Base-by-base conservation (phyloP, 2,113 vertebrate genomes). In the Cinclus mexicanus region DNA sequence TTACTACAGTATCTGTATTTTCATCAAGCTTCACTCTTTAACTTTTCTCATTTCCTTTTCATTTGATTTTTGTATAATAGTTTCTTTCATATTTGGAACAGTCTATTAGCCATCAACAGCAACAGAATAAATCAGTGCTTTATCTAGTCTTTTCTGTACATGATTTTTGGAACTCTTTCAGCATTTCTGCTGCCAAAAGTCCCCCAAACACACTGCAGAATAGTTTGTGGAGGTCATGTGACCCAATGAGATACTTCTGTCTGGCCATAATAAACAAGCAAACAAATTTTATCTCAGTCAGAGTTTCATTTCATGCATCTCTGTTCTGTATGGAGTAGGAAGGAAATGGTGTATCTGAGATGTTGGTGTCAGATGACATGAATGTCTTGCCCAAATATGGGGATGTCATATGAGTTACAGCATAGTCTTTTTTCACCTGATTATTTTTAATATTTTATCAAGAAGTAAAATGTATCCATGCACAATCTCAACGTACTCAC, bases 41-140 rank as follows among this genome's bases (percentile, higher is more conserved):
- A 75, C 31, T 90, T 69, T 93, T 84, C 64, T 81, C 28, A 90
- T 96, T 97, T 93, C 37, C 44, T 63, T 71, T 46, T 49, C 7
- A 61, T 72, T 72, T 90, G 28, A n/a, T 70, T 89, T 94, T 90
- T 93, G 33, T 69, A 63, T 87, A 69, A 44, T 68, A 55, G 9
- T 75, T 50, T 92, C 37, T 94, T 76, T 89, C 33, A 28, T 81
- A 82, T 81, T 91, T 83, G 49, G 71, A 93, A 71, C 41, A 90
- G 21, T 78, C 18, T 76, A 53, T 25, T 86, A 28, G 3, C 47
- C n/a, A 91, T 42, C 29, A 83, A 67, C 16, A 76, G 35, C 29
- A 83, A 60, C 4, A 49, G 57, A 67, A 90, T 24, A 91, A 80
- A 70, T 28, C 56, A 74, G 29, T 64, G 12, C n/a, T 90, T 87